Percentiles rank a stretch among this genome's conserved stretches.
Evolutionary conservation across 2,888 invertebrate genomes (phyloP).

Genomic region (Pristionchus exspectatus): DNA sequence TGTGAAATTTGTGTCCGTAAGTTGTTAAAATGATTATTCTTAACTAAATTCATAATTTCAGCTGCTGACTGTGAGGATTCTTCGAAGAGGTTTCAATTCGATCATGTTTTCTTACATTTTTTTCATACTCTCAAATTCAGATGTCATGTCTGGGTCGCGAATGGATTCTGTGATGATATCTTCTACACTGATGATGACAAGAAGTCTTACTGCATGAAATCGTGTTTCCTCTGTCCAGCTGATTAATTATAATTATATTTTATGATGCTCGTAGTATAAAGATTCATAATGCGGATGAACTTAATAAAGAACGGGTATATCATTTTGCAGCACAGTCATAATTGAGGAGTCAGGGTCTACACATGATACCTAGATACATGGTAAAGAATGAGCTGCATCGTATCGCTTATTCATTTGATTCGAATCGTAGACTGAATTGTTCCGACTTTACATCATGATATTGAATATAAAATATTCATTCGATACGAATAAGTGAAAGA

Average conservation of each 20-base stretch:
- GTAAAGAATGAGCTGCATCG: background rate
- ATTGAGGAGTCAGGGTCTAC: too few relatives aligned
- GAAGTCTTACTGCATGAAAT: conserved; percentile 9
- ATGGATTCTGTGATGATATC: background rate
- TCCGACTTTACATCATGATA: background rate
- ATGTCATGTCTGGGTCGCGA: background rate
- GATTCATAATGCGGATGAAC: background rate
- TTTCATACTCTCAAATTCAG: background rate
- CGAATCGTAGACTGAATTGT: background rate
- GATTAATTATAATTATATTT: background rate
- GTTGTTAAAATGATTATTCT: background rate
- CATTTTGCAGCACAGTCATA: too few relatives aligned
- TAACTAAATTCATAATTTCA: background rate
- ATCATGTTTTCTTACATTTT: background rate
- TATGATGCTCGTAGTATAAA: background rate
- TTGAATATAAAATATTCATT: background rate
- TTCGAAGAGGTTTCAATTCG: background rate
- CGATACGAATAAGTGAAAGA: conserved; percentile 22
- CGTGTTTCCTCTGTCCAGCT: background rate
- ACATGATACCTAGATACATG: too few relatives aligned
- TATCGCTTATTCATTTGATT: background rate
- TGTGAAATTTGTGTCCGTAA: background rate
- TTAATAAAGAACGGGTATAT: too few relatives aligned
- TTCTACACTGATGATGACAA: background rate
- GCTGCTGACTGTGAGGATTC: background rate